Percentiles rank a stretch among this genome's conserved stretches.
Conservation (phyloP, 1,140 invertebrate genomes). For the Leptopilina clavipes region DNA sequence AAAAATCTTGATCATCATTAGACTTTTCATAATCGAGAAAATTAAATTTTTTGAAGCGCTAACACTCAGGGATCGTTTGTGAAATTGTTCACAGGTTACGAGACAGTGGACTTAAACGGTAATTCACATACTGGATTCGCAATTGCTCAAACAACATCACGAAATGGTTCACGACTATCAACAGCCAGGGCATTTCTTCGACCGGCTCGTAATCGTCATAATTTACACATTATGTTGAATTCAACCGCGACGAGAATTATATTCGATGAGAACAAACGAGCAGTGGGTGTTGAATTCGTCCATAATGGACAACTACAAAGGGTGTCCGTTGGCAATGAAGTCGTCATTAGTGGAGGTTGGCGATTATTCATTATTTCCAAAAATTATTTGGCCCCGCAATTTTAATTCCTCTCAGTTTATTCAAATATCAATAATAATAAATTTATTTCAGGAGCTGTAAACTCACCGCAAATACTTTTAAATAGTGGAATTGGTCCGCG, state of each 20-base stretch:
- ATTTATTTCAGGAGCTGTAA: slow-evolving; percentile 78
- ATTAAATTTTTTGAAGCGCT: slow-evolving; percentile 3
- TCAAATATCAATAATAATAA: background rate
- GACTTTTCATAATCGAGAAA: too few species aligned
- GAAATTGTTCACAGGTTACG: slow-evolving; percentile 80
- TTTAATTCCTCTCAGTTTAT: background rate
- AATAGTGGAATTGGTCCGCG: slow-evolving; percentile 88
- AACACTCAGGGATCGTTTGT: too few species aligned
- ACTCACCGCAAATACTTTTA: slow-evolving; percentile 88
- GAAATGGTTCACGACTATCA: slow-evolving; percentile 90
- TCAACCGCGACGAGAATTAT: slow-evolving; percentile 83
- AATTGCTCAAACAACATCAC: slow-evolving; percentile 90
- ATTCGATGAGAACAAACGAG: slow-evolving; percentile 82
- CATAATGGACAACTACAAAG: slow-evolving; percentile 72
- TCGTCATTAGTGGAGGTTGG: slow-evolving; percentile 79
- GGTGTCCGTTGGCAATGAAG: slow-evolving; percentile 76
- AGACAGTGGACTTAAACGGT: slow-evolving; percentile 89
- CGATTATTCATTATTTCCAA: slow-evolving; percentile 48
- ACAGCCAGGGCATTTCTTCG: slow-evolving; percentile 87
- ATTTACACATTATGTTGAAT: slow-evolving; percentile 86
- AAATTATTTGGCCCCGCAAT: background rate
- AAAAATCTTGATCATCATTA: too few species aligned
- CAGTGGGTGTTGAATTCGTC: slow-evolving; percentile 82
- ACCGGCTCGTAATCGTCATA: slow-evolving; percentile 83
- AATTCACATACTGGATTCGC: slow-evolving; percentile 85